phyloP scores from a whole-genome alignment of 2,888 invertebrate species.

The Priocnemis perturbator region DNA sequence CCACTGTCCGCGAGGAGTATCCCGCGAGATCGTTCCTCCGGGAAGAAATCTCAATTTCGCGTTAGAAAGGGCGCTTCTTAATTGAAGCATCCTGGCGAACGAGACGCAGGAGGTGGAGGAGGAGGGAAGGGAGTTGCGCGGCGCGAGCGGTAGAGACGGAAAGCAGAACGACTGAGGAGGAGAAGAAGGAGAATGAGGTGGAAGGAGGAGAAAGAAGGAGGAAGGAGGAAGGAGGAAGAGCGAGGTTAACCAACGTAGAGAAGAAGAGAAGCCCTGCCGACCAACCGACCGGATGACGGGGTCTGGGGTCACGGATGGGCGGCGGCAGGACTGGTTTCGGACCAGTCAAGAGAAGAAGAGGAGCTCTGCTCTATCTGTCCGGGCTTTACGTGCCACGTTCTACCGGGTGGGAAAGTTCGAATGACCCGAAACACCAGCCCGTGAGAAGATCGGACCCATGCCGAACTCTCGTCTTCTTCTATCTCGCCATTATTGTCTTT shows the following conservation, averaged over 20 bases:
- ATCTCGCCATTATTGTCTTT: conserved; percentile 13
- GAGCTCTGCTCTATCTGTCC: conserved; percentile 61
- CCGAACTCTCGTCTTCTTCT: conserved; percentile 8
- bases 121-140: conserved; percentile 4
- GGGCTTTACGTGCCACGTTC: conserved; percentile 56
- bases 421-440: conserved; percentile 19
- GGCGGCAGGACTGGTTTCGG: conserved; percentile 72
- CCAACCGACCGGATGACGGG: conserved; percentile 70
- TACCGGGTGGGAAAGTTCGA: conserved; percentile 60
- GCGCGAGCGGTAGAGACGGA: too few relatives aligned
- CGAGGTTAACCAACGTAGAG: conserved; percentile 42
- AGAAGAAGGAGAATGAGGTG: conserved; percentile 11
- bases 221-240: conserved; percentile 35
- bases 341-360: conserved; percentile 64
- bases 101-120: conserved; percentile 10
- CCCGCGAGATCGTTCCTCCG: too few relatives aligned
- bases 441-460: conserved; percentile 30
- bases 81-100: conserved; percentile 49
- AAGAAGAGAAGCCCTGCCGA: conserved; percentile 46
- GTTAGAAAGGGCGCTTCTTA: conserved; percentile 35
- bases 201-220: conserved; percentile 26
- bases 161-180: conserved; percentile 20
- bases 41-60: conserved; percentile 3
- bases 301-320: conserved; percentile 73
- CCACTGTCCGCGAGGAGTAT: too few relatives aligned